Base-by-base conservation (phyloP, 2,888 invertebrate species). In the Artemia sinica region DNA sequence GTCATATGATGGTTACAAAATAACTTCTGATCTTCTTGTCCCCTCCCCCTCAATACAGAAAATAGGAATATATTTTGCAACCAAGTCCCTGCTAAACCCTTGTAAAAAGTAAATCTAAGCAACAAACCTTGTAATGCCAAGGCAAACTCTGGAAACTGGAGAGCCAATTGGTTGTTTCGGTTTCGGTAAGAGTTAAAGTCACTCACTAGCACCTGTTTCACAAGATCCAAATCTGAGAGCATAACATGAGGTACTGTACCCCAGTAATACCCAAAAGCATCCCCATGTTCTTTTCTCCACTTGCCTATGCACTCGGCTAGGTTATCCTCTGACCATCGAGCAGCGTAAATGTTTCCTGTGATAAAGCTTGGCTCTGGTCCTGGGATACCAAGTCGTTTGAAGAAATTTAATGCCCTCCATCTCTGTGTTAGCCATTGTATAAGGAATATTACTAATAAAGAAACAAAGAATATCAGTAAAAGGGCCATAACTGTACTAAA, bases 131-230 rank as follows among this genome's bases (percentile, higher is more conserved):
- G 63, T 9, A 58, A 58, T 58, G 63, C 63, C 63, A 58, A 18
- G 8, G 14, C 28, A 18, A 58, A 28, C 3, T 58, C 63, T 12
- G 13, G 14, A 41, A 66, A 41, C 41, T 41, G 66, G 14, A 66
- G 10, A n/a, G 28, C 18, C 28, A 18, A 28, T 58, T 18, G 14
- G 63, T 8, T 58, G 11, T 58, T 58, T 28, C 63, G n/a, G 67
- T 75, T 75, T 28, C 72, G 72, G 68, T 76, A 77, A 49, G 73
- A 72, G 14, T 74, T 71, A 13, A 75, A 75, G 50, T 75, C 74
- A 68, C 73, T 75, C 6, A 77, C 74, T 52, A 77, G 72, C 14
- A 77, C 71, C 48, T 75, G 74, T 67, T 75, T 76, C 12, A 75
- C 69, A 18, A 74, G 63, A 48, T 76, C 74, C 66, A 72, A 63